Conservation (phyloP, 2,113 vertebrate genomes). For the Eonycteris spelaea region DNA sequence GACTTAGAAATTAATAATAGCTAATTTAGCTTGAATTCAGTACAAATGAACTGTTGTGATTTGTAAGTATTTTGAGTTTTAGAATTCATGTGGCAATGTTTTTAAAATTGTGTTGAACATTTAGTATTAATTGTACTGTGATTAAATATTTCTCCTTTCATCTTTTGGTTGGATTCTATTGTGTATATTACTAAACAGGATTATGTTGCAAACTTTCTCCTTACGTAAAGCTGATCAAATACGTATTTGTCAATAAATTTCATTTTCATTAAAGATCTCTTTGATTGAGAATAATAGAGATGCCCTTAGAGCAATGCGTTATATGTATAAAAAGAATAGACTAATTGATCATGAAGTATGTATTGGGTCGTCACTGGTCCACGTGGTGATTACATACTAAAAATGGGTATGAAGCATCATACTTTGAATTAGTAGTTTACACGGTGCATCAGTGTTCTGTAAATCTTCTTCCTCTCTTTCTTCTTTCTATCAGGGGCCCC, state of each 20-base stretch:
- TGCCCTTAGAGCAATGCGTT: not conserved
- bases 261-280: slow-evolving; percentile 1
- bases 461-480: not conserved
- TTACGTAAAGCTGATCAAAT: not conserved
- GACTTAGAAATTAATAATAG: slow-evolving; percentile 46
- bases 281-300: not conserved
- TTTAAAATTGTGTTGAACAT: not conserved
- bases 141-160: not conserved
- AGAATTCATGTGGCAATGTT: not conserved
- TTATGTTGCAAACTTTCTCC: not conserved
- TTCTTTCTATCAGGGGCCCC: not conserved
- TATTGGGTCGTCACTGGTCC: not conserved
- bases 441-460: not conserved
- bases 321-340: not conserved
- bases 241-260: slow-evolving; percentile 23
- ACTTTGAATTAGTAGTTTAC: not conserved
- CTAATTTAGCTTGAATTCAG: slow-evolving; percentile 53
- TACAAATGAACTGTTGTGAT: not conserved
- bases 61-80: slow-evolving; percentile 50
- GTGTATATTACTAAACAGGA: not conserved
- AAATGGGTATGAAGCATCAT: not conserved
- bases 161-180: not conserved
- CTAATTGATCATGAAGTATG: not conserved
- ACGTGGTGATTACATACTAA: not conserved
- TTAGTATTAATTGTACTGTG: not conserved